Evolutionary conservation across 2,113 vertebrate species (phyloP).

Genomic region (Melanotaenia duboulayi): DNA sequence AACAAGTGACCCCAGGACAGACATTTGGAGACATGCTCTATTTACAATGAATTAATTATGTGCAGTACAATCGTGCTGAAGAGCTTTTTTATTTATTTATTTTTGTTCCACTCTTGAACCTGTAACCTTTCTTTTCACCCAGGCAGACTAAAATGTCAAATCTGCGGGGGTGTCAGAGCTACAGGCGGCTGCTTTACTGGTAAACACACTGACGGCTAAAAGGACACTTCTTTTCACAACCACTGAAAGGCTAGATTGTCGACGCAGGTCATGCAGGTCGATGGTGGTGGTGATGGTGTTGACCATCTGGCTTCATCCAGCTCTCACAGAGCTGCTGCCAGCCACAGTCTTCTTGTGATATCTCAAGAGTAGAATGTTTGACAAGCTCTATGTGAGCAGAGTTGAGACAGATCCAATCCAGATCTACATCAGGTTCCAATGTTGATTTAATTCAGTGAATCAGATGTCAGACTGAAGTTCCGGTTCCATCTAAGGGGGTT

Average conservation of each 20-base stretch:
- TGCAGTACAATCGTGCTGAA: slow-evolving; percentile 52
- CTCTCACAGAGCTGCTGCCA: too few species aligned
- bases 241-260: slow-evolving; percentile 52
- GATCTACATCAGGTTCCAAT: too few species aligned
- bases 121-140: slow-evolving; percentile 76
- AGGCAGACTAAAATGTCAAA: slow-evolving; percentile 73
- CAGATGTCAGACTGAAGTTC: too few species aligned
- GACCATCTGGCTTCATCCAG: not conserved
- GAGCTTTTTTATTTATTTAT: slow-evolving; percentile 24
- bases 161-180: slow-evolving; percentile 47
- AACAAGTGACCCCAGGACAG: slow-evolving; percentile 34
- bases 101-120: slow-evolving; percentile 39
- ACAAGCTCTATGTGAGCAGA: too few species aligned
- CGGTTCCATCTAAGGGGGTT: too few species aligned
- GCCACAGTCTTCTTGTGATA: too few species aligned
- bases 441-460: too few species aligned
- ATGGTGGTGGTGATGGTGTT: not conserved
- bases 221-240: slow-evolving; percentile 42
- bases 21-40: slow-evolving; percentile 42
- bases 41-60: slow-evolving; percentile 74
- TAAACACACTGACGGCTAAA: slow-evolving; percentile 59
- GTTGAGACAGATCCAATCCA: too few species aligned
- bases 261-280: slow-evolving; percentile 9
- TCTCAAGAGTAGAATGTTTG: too few species aligned
- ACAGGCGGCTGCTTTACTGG: slow-evolving; percentile 47